Base-by-base conservation (phyloP, 2,797 vertebrate species). In the Melanotaenia parkinsoni region DNA sequence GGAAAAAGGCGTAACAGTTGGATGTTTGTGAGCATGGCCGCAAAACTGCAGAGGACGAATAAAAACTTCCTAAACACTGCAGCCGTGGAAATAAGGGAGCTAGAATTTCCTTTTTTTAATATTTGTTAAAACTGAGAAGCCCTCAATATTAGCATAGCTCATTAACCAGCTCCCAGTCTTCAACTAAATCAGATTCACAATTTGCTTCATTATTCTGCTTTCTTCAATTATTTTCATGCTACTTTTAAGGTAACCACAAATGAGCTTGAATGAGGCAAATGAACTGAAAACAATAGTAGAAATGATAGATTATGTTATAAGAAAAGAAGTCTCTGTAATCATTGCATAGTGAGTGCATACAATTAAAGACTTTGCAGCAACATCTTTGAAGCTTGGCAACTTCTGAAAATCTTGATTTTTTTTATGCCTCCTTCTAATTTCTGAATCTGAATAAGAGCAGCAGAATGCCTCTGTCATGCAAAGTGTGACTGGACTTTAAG, bases 161-260 rank as follows among this genome's bases (percentile, higher is more conserved):
- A 92, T 93, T 92, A 92, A 91, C 70, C 89, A 88, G 87, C 90
- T 87, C 80, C 88, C 80, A 81, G 89, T 82, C 82, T 84, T 88
- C 86, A 80, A 59, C 84, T 83, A 86, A 91, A 91, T 88, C 90
- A 91, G 75, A 88, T 79, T 77, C 68, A 82, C 83, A 90, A 90
- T 90, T 92, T 87, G 70, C 89, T 76, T 81, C 81, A 87, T 92
- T 90, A 89, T 90, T 91, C 79, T 78, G 61, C 77, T 90, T 89
- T 89, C 84, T 88, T 89, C 89, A 91, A 91, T 92, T 92, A 92
- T 92, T 91, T 91, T 70, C 89, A 88, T 83, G 91, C 88, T 83
- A 80, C 88, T 93, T 85, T 86, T 88, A 89, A 92, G 88, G 89
- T 93, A 90, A 93, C 87, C 90, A 91, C 87, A 89, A 92, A 93